Evolutionary conservation across 2,888 invertebrate genomes (phyloP).

Genomic region (Sarcophaga subvicina): DNA sequence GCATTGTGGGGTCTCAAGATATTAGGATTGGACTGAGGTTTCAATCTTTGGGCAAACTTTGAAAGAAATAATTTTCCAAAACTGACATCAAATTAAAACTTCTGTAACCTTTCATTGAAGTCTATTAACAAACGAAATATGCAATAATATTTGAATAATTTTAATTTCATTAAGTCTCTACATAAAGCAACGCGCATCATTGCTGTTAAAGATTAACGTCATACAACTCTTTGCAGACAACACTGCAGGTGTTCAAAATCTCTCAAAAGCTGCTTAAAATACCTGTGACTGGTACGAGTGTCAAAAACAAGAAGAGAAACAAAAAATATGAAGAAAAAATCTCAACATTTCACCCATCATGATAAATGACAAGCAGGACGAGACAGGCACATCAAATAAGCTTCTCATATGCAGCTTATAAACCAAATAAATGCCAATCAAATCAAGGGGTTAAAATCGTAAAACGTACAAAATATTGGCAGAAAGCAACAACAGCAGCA

Average conservation of each 20-base stretch:
- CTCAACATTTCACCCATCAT: conserved; percentile 59
- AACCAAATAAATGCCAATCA: neutral
- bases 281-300: conserved; percentile 59
- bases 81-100: too few species aligned
- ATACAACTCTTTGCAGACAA: neutral
- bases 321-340: conserved; percentile 6
- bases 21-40: too few species aligned
- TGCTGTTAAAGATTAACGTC: neutral
- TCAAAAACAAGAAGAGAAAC: neutral
- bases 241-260: conserved; percentile 52
- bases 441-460: conserved; percentile 54
- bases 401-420: conserved; percentile 56
- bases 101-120: too few species aligned
- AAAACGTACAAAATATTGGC: conserved; percentile 38
- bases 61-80: too few species aligned
- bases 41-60: too few species aligned
- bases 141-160: too few species aligned
- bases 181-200: neutral
- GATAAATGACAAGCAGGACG: conserved; percentile 28
- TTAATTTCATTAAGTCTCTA: too few species aligned
- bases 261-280: conserved; percentile 50
- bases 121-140: too few species aligned
- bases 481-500: neutral
- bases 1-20: too few species aligned
- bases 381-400: conserved; percentile 57